phyloP scores from a whole-genome alignment of 2,797 vertebrate genomes.

The Anisognathus igniventris region DNA sequence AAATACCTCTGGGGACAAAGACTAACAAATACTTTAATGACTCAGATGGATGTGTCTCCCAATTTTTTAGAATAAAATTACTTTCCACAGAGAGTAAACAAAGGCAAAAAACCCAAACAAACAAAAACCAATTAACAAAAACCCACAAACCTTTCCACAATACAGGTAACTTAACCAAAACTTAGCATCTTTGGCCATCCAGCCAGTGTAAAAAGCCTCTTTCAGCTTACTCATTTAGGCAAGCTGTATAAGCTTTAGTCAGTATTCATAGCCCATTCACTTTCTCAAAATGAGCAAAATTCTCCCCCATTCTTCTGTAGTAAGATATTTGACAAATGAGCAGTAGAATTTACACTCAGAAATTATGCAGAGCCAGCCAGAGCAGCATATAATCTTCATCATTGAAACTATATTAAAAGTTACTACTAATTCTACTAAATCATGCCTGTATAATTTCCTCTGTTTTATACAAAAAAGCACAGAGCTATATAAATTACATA shows the following conservation, averaged over 20 bases:
- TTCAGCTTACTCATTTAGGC: not conserved
- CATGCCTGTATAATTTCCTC: not conserved
- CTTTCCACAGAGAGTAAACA: not conserved
- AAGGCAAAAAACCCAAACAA: not conserved
- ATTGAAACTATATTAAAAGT: not conserved
- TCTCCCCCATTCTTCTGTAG: not conserved
- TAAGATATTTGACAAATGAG: not conserved
- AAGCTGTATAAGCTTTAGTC: not conserved
- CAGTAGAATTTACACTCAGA: not conserved
- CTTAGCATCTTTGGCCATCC: not conserved
- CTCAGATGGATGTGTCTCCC: not conserved
- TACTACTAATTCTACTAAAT: not conserved
- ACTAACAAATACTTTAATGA: not conserved
- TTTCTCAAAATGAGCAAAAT: not conserved
- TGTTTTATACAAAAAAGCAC: not conserved
- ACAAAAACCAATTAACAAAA: not conserved
- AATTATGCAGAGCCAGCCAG: not conserved
- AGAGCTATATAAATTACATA: not conserved
- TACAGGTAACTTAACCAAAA: not conserved
- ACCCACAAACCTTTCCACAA: not conserved
- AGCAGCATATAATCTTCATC: not conserved
- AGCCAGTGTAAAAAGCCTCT: not conserved
- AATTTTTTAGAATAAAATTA: not conserved
- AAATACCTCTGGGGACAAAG: not conserved
- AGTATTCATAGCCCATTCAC: not conserved